Evolutionary conservation across 2,888 invertebrate genomes (phyloP).

Genomic region (Latheticus oryzae): DNA sequence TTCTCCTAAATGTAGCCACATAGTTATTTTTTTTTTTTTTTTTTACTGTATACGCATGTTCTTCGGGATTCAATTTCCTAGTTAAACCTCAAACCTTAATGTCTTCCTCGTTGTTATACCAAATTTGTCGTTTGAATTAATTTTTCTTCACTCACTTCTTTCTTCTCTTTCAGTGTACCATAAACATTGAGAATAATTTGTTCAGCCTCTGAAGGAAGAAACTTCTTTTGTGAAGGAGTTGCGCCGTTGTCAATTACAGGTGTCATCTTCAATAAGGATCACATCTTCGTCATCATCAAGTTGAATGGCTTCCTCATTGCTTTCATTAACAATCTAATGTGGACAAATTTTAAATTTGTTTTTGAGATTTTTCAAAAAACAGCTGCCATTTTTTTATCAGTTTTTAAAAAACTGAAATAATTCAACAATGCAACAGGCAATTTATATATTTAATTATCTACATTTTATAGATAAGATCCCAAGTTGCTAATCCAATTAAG

Average conservation of each 20-base stretch:
- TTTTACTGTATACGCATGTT: neutral
- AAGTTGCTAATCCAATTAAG: too few relatives aligned
- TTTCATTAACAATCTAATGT: conserved; percentile 1
- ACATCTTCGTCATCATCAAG: conserved; percentile 4
- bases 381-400: too few relatives aligned
- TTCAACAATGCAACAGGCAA: too few relatives aligned
- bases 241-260: neutral
- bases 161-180: neutral
- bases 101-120: conserved; percentile 3
- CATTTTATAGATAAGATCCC: too few relatives aligned
- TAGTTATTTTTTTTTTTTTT: too few relatives aligned
- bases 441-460: too few relatives aligned
- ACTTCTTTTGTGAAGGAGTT: conserved; percentile 1
- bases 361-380: too few relatives aligned
- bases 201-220: neutral
- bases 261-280: neutral
- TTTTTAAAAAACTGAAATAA: too few relatives aligned
- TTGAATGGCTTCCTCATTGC: conserved; percentile 3
- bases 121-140: neutral
- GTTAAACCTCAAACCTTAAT: conserved; percentile 2
- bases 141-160: conserved; percentile 2
- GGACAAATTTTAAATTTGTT: too few relatives aligned
- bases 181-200: conserved; percentile 6
- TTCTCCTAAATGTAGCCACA: too few relatives aligned
- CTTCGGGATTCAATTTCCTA: neutral